phyloP scores from a whole-genome alignment of 2,888 invertebrate genomes.

The Euplexia lucipara region DNA sequence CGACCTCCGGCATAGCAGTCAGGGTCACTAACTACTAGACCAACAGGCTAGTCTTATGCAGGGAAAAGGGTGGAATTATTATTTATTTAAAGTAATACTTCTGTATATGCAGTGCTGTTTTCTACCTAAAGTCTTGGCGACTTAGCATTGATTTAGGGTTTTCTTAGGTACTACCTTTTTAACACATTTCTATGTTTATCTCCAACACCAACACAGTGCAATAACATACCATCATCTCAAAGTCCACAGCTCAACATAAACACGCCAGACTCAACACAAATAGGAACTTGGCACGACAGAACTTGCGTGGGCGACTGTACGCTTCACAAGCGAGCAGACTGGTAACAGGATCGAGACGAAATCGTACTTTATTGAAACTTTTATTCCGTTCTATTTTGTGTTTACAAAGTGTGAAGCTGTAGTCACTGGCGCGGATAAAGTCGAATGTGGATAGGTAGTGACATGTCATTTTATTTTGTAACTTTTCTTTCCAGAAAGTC shows the following conservation, averaged over 20 bases:
- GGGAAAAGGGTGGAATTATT: no score
- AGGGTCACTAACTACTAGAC: no score
- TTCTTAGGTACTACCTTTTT: not conserved
- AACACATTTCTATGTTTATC: not conserved
- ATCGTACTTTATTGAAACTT: slow-evolving; percentile 65
- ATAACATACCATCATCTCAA: slow-evolving; percentile 9
- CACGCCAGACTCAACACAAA: slow-evolving; percentile 37
- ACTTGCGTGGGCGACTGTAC: slow-evolving; percentile 43
- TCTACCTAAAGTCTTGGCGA: no score
- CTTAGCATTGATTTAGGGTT: no score
- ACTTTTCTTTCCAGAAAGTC: not conserved
- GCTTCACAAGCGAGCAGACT: slow-evolving; percentile 20
- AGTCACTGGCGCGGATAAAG: slow-evolving; percentile 23
- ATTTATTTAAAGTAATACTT: no score
- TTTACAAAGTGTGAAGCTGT: slow-evolving; percentile 54
- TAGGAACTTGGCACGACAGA: slow-evolving; percentile 44
- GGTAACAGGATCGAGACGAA: slow-evolving; percentile 49
- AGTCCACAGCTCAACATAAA: slow-evolving; percentile 34
- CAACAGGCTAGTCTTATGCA: no score
- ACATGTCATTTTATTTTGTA: slow-evolving; percentile 1
- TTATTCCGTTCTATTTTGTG: slow-evolving; percentile 59
- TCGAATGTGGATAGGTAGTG: slow-evolving; percentile 7
- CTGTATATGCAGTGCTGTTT: no score
- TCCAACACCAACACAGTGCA: not conserved
- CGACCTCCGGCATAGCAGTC: no score